A percentile compares a stretch with the other conserved stretches of the same genome.
phyloP scores from a whole-genome alignment of 1,140 invertebrate species.

The Rhagoletis zephyria region DNA sequence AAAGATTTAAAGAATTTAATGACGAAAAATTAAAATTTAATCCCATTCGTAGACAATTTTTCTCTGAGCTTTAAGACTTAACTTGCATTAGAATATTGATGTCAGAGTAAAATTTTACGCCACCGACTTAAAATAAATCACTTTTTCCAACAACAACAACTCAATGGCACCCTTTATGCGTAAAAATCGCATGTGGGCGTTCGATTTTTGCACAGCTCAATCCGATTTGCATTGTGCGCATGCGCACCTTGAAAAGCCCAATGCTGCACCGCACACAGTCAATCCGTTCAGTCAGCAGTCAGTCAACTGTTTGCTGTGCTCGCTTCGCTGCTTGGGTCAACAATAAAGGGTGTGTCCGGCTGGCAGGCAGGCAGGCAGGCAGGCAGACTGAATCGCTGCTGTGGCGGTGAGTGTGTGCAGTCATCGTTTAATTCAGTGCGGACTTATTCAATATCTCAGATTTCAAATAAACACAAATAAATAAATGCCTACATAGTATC shows the following conservation, averaged over 20 bases:
- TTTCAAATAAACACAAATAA: not conserved
- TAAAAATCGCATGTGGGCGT: slow-evolving; percentile 17
- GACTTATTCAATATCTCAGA: slow-evolving; percentile 48
- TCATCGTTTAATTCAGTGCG: slow-evolving; percentile 40
- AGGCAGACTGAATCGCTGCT: not conserved
- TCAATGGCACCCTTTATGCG: not conserved
- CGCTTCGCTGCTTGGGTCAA: slow-evolving; percentile 39
- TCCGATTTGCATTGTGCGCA: slow-evolving; percentile 44
- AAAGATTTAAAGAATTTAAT: too few relatives aligned
- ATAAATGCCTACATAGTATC: too few relatives aligned
- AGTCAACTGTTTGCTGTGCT: slow-evolving; percentile 28
- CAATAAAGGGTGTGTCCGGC: slow-evolving; percentile 32
- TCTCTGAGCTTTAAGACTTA: too few relatives aligned
- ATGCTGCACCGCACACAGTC: not conserved
- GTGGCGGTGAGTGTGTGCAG: slow-evolving; percentile 7
- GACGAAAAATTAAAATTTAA: too few relatives aligned
- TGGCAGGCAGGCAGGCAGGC: not conserved
- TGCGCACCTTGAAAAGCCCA: slow-evolving; percentile 45
- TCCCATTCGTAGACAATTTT: too few relatives aligned
- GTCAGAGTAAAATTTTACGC: too few relatives aligned
- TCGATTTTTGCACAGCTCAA: slow-evolving; percentile 41
- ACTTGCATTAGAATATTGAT: too few relatives aligned
- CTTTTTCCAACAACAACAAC: too few relatives aligned
- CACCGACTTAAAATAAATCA: too few relatives aligned
- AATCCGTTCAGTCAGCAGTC: slow-evolving; percentile 33